A percentile compares a stretch with the other conserved stretches of the same genome.
These are phyloP conservation scores for Perizoma affinitatum DNA, from an alignment of 2,888 invertebrate genomes.

Conservation along the genomic window DNA sequence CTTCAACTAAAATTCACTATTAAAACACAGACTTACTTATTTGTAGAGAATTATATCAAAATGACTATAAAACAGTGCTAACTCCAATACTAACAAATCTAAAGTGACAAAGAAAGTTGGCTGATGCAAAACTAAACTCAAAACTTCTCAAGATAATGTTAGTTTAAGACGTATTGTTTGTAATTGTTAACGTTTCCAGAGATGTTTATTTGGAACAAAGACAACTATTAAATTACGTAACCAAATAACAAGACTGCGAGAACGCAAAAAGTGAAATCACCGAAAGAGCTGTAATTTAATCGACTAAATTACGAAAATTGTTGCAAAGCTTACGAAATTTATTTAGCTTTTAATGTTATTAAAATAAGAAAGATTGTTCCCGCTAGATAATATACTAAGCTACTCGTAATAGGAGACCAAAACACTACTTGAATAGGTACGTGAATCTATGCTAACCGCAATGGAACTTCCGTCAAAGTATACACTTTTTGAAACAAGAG, in stretches of 20 bases:
- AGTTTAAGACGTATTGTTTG: slow-evolving; percentile 30
- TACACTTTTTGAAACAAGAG: slow-evolving; percentile 25
- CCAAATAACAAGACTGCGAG: slow-evolving; percentile 40
- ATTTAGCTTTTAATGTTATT: slow-evolving; percentile 22
- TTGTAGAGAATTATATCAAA: slow-evolving; percentile 14
- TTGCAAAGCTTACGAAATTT: slow-evolving; percentile 25
- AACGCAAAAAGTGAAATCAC: slow-evolving; percentile 49
- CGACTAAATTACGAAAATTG: slow-evolving; percentile 38
- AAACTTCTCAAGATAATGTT: slow-evolving; percentile 25
- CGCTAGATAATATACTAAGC: slow-evolving; percentile 17
- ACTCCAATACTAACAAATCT: slow-evolving; percentile 19
- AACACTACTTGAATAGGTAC: slow-evolving; percentile 30
- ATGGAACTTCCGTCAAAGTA: slow-evolving; percentile 35
- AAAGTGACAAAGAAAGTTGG: slow-evolving; percentile 24
- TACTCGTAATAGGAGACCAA: slow-evolving; percentile 31
- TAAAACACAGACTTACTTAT: slow-evolving; percentile 43
- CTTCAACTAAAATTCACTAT: slow-evolving; percentile 49
- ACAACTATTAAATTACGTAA: slow-evolving; percentile 34
- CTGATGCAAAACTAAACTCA: slow-evolving; percentile 11
- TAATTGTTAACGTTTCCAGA: slow-evolving; percentile 28
- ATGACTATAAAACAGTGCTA: slow-evolving; percentile 3
- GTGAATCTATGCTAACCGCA: slow-evolving; percentile 32
- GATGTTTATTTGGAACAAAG: slow-evolving; percentile 30
- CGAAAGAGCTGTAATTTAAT: slow-evolving; percentile 47
- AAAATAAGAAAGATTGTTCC: slow-evolving; percentile 25